phyloP scores from a whole-genome alignment of 2,797 vertebrate genomes.

The Bryconaethiops microstoma region DNA sequence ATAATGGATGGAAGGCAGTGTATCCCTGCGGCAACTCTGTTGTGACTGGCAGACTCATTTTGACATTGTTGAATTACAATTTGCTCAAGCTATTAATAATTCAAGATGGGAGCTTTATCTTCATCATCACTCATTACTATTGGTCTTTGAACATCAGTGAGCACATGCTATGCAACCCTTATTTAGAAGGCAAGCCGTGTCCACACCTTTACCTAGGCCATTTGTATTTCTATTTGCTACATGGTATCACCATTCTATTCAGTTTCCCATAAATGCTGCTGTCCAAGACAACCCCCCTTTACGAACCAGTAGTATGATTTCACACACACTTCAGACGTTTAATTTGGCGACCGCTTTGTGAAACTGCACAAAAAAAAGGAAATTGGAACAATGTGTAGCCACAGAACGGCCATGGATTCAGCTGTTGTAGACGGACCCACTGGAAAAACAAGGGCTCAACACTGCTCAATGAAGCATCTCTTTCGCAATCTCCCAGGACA shows the following conservation, averaged over 20 bases:
- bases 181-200: slow-evolving; percentile 1
- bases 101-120: background rate
- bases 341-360: slow-evolving; percentile 56
- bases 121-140: background rate
- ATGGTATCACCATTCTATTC: slow-evolving; percentile 20
- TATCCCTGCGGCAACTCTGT: slow-evolving; percentile 5
- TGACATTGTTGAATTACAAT: background rate
- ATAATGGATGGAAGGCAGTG: background rate
- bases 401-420: slow-evolving; percentile 69
- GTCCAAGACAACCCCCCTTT: slow-evolving; percentile 41
- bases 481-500: slow-evolving; percentile 72
- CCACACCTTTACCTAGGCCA: slow-evolving; percentile 32
- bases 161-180: background rate
- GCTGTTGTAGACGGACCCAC: slow-evolving; percentile 67
- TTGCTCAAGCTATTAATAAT: background rate
- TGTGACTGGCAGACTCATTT: background rate
- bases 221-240: slow-evolving; percentile 20
- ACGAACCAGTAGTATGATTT: slow-evolving; percentile 52
- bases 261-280: slow-evolving; percentile 44
- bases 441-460: slow-evolving; percentile 76
- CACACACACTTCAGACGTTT: slow-evolving; percentile 59
- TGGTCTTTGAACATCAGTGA: background rate
- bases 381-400: slow-evolving; percentile 77
- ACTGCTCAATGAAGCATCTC: slow-evolving; percentile 59
- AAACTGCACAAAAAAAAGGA: slow-evolving; percentile 60